Evolutionary conservation across 2,113 vertebrate genomes (phyloP).

Genomic region (Serinus canaria): DNA sequence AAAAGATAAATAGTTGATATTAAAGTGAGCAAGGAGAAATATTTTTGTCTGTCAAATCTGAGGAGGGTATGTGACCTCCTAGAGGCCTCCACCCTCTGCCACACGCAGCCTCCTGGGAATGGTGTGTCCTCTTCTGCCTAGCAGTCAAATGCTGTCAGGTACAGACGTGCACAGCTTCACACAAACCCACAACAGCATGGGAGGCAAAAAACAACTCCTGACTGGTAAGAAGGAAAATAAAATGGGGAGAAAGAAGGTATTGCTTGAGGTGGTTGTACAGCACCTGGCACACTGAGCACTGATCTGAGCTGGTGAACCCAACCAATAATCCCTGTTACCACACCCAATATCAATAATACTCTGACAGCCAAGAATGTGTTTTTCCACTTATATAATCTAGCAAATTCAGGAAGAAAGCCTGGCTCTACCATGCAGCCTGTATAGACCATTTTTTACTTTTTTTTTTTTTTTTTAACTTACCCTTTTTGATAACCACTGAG

Average conservation of each 20-base stretch:
- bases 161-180: background rate
- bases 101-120: background rate
- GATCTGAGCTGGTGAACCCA: background rate
- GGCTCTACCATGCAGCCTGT: background rate
- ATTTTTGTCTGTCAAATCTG: background rate
- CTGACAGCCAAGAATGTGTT: background rate
- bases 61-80: background rate
- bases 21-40: background rate
- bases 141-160: background rate
- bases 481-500: background rate
- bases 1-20: background rate
- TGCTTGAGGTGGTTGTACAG: background rate
- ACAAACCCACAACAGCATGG: background rate
- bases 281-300: background rate
- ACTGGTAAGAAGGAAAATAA: background rate
- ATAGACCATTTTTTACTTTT: background rate
- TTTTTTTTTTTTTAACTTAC: background rate
- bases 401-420: background rate
- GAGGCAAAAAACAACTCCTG: background rate
- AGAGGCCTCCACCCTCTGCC: background rate
- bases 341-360: background rate
- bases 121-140: background rate
- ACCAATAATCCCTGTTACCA: background rate
- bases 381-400: background rate
- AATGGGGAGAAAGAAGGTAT: rapidly evolving